phyloP scores from a whole-genome alignment of 2,888 invertebrate genomes.

The Drosophila colorata region DNA sequence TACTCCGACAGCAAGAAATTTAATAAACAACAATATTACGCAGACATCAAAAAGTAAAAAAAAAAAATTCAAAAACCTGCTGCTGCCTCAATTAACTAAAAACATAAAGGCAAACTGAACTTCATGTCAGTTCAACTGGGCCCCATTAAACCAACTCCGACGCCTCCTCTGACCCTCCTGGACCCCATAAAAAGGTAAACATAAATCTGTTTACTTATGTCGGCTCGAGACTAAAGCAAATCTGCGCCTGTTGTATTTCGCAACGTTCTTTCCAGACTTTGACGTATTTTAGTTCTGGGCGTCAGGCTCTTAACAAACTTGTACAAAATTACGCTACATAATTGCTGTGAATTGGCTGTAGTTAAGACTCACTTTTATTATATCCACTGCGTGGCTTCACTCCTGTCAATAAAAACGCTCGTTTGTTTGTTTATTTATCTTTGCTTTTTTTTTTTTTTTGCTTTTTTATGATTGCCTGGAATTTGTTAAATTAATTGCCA shows the following conservation, averaged over 20 bases:
- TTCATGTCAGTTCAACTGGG: slow-evolving; percentile 48
- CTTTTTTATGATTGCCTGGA: slow-evolving; percentile 34
- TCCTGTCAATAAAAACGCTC: slow-evolving; percentile 43
- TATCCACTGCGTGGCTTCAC: slow-evolving; percentile 16
- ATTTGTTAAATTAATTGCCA: slow-evolving; percentile 43
- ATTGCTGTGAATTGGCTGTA: slow-evolving; percentile 45
- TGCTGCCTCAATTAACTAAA: slow-evolving; percentile 65
- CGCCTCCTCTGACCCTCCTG: slow-evolving; percentile 26
- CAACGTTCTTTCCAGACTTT: slow-evolving; percentile 20
- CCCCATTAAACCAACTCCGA: slow-evolving; percentile 45
- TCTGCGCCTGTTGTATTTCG: slow-evolving; percentile 21
- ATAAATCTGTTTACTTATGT: slow-evolving; percentile 35
- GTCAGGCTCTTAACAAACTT: slow-evolving; percentile 31
- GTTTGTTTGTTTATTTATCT: background rate
- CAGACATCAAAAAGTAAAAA: slow-evolving; percentile 41
- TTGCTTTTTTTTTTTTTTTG: slow-evolving; percentile 5
- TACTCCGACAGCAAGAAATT: slow-evolving; percentile 44
- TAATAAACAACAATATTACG: slow-evolving; percentile 53
- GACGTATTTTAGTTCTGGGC: slow-evolving; percentile 31
- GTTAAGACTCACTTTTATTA: slow-evolving; percentile 47
- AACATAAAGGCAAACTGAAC: slow-evolving; percentile 51
- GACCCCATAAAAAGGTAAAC: slow-evolving; percentile 30
- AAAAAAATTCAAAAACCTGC: slow-evolving; percentile 61
- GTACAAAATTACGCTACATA: slow-evolving; percentile 21
- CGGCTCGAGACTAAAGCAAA: slow-evolving; percentile 24